Evolutionary conservation across 2,113 vertebrate species (phyloP), one percentile per base, ranked within the genome.

Genomic region (Spermophilus dauricus): DNA sequence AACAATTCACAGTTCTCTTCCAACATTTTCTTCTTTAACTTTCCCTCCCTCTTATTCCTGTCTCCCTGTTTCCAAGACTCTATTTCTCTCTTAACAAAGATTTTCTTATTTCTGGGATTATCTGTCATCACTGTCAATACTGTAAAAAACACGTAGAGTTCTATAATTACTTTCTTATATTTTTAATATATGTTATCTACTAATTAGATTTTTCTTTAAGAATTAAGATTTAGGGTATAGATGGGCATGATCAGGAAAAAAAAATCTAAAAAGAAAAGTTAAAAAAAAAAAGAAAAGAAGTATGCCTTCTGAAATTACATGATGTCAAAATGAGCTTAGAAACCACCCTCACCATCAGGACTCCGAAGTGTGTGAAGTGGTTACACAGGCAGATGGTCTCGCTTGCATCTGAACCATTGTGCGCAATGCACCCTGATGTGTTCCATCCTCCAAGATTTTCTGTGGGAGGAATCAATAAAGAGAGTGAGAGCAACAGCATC

Each of bases 281-380:
- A 0, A 13, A 13, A 13, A 51, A 53, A 53, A 17, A 2, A 2
- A 69, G 86, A 11, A 32, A 2, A 69, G 86, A 11, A 32, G 1
- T 9, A 12, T 28, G 30, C 0, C 58, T 96, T 78, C 78, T 90
- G 39, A 70, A 85, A 87, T 82, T 77, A 26, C 2, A 37, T 88
- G 11, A 77, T 18, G 76, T 88, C 32, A 30, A 63, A 95, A 98
- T 12, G 8, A 77, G 39, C 13, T 39, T 26, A 70, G 63, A 28
- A 58, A n/a, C 10, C 18, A 37, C 39, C 86, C 99, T 98, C 98
- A 99, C 99, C 99, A 99, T 99, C 37, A 99, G 98, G 96, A 99
- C 98, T 73, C 99, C 99, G 0, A 99, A 99, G 97, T 99, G 99
- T 0, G 99, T 99, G 97, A 99, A 99, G 97, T 99, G 99, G 98